Conservation (phyloP, 2,113 vertebrate genomes). For the Piliocolobus tephrosceles region DNA sequence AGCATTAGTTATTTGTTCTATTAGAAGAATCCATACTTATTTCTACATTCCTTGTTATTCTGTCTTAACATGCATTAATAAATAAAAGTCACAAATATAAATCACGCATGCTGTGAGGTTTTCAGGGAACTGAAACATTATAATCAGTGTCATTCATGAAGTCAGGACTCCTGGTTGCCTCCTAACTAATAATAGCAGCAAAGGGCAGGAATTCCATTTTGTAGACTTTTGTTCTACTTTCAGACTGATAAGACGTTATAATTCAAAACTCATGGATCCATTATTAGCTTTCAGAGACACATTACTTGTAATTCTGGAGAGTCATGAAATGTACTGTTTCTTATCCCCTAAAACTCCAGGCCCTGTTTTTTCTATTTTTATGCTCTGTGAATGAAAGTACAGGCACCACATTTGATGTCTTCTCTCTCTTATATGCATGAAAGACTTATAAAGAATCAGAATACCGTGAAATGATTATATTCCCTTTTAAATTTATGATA, state of each 20-base stretch:
- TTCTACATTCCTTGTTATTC: conserved; percentile 23
- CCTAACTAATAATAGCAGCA: background rate
- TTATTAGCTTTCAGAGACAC: background rate
- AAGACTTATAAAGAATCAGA: conserved; percentile 22
- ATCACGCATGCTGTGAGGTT: background rate
- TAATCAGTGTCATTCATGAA: background rate
- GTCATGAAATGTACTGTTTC: background rate
- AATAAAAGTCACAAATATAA: background rate
- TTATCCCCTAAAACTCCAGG: background rate
- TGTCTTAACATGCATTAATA: background rate
- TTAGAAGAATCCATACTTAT: background rate
- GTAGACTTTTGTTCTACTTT: background rate
- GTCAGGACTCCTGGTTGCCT: background rate
- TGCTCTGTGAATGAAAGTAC: background rate
- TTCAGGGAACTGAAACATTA: background rate
- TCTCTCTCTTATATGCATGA: background rate
- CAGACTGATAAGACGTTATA: background rate
- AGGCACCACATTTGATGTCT: background rate
- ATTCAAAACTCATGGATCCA: background rate
- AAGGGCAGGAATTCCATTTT: background rate
- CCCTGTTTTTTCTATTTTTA: background rate
- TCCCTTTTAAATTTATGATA: conserved; percentile 42
- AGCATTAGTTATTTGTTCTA: background rate
- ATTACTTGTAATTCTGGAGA: background rate
- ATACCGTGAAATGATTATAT: conserved; percentile 28